Evolutionary conservation across 2,888 invertebrate species (phyloP).

Genomic region (Lithophane semibrunnea): DNA sequence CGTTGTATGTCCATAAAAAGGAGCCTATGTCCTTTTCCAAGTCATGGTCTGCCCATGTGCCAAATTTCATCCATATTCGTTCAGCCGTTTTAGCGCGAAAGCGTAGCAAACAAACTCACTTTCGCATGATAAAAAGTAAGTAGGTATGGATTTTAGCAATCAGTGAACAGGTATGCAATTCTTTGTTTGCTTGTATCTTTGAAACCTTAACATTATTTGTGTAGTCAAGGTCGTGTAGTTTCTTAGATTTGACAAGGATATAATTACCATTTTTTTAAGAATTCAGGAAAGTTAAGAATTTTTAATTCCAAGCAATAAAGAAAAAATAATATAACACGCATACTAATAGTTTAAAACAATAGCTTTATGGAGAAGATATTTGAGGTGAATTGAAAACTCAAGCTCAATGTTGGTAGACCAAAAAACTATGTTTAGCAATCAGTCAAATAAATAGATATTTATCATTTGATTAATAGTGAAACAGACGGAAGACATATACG

Average conservation of each 20-base stretch:
- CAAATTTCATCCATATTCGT: background rate
- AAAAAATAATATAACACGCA: background rate
- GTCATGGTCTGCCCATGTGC: no score
- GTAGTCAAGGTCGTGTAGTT: slow-evolving; percentile 3
- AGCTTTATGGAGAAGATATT: background rate
- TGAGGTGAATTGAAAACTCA: background rate
- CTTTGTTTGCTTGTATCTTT: slow-evolving; percentile 7
- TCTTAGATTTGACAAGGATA: slow-evolving; percentile 33
- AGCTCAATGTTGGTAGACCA: slow-evolving; percentile 22
- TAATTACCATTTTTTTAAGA: slow-evolving; percentile 21
- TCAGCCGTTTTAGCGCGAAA: background rate
- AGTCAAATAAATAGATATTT: slow-evolving; percentile 20
- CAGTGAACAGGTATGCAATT: slow-evolving; percentile 8
- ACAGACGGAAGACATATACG: slow-evolving; percentile 37
- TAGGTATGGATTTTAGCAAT: background rate
- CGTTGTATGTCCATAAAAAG: no score
- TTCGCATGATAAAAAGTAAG: no score
- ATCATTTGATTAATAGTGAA: slow-evolving; percentile 29
- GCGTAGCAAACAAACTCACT: no score
- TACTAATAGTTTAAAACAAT: no score
- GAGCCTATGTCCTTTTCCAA: no score
- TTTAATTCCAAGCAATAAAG: background rate
- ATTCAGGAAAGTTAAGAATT: background rate
- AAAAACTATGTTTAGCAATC: slow-evolving; percentile 15
- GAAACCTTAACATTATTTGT: slow-evolving; percentile 34